These are phyloP conservation scores for Phrynocephalus vlangalii DNA, from an alignment of 2,797 vertebrate species.

Conservation along the genomic window DNA sequence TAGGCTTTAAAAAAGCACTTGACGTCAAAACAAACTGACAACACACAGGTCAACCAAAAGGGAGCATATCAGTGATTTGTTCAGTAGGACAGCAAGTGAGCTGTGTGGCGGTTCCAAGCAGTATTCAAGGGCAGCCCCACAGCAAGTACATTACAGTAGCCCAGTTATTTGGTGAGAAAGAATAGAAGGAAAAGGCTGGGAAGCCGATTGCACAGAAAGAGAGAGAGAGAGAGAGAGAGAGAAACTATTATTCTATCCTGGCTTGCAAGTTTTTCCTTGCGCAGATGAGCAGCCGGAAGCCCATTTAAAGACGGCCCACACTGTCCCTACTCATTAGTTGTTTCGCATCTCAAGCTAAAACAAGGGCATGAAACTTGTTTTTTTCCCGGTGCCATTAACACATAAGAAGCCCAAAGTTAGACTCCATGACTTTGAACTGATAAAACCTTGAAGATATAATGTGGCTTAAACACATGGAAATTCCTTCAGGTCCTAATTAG, in stretches of 20 bases:
- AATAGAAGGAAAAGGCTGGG: neutral
- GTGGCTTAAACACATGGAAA: slow-evolving; percentile 77
- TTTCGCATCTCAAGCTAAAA: slow-evolving; percentile 46
- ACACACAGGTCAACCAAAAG: neutral
- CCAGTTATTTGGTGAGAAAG: neutral
- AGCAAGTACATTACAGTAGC: neutral
- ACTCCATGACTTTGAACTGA: slow-evolving; percentile 72
- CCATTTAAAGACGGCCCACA: neutral
- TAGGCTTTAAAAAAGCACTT: too few relatives aligned
- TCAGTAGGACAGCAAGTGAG: too few relatives aligned
- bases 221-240: too few relatives aligned
- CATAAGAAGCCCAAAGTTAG: slow-evolving; percentile 67
- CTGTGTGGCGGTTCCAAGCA: too few relatives aligned
- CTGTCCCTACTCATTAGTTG: slow-evolving; percentile 20
- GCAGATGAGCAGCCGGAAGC: neutral
- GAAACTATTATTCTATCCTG: neutral
- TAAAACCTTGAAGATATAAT: slow-evolving; percentile 78
- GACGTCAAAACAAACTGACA: neutral
- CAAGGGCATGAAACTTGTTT: slow-evolving; percentile 64
- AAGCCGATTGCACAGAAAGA: neutral
- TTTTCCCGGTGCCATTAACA: slow-evolving; percentile 63
- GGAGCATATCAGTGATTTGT: neutral
- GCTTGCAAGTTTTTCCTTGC: neutral
- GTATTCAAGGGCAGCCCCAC: neutral
- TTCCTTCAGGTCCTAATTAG: slow-evolving; percentile 80